Percentiles rank a stretch among this genome's conserved stretches.
phyloP scores from a whole-genome alignment of 1,140 invertebrate genomes.

The Eulimnadia texana region DNA sequence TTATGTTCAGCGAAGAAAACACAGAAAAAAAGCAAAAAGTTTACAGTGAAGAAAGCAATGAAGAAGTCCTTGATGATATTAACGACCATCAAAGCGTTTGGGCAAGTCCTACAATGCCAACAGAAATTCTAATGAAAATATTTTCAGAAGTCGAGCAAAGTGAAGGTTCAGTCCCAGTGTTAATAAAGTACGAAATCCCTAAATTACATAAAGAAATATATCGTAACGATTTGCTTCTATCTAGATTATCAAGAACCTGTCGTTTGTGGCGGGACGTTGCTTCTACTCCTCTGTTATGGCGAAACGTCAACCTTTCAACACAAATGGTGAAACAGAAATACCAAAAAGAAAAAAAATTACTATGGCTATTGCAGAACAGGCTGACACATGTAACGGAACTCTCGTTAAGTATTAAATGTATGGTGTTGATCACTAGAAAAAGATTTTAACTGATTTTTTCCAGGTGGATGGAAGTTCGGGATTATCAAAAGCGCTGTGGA shows the following conservation, averaged over 20 bases:
- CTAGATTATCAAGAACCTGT: constrained; percentile 55
- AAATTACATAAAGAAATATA: not conserved
- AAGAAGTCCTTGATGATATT: too few species aligned
- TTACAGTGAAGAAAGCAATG: too few species aligned
- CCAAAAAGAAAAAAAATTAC: constrained; percentile 50
- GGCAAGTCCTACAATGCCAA: constrained; percentile 29
- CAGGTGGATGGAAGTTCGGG: constrained; percentile 28
- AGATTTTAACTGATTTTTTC: constrained; percentile 10
- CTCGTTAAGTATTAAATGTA: constrained; percentile 57
- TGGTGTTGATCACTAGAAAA: not conserved
- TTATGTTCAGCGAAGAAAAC: too few species aligned
- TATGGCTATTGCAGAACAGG: constrained; percentile 58
- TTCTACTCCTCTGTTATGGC: constrained; percentile 50
- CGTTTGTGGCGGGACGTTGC: constrained; percentile 54
- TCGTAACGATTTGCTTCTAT: constrained; percentile 5
- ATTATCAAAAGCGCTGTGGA: constrained; percentile 40
- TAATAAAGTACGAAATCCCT: constrained; percentile 40
- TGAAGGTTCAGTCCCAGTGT: constrained; percentile 52
- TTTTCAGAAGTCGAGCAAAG: constrained; percentile 46
- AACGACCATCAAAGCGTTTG: constrained; percentile 9
- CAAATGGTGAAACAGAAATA: constrained; percentile 55
- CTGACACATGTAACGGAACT: constrained; percentile 52
- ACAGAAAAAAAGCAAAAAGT: too few species aligned
- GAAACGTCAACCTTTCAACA: constrained; percentile 50
- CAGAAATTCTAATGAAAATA: constrained; percentile 48